A percentile compares a stretch with the other conserved stretches of the same genome.
Evolutionary conservation across 2,797 vertebrate genomes (phyloP).

Genomic region (Steatocranus sp.): DNA sequence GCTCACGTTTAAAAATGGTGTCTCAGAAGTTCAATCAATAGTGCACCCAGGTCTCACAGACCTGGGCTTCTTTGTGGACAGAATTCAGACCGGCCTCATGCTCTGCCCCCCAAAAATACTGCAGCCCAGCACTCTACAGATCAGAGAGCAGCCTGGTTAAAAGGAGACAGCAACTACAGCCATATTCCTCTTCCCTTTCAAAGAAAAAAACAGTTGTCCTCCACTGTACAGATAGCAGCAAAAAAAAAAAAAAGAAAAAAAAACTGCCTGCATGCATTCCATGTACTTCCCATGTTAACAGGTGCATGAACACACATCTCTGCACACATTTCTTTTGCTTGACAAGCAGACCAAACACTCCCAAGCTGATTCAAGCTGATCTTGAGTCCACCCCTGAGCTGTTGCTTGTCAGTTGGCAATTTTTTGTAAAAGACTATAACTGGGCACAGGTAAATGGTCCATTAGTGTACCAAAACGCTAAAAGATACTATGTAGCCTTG

Average conservation of each 20-base stretch:
- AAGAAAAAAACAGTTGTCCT: not conserved
- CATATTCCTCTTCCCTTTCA: not conserved
- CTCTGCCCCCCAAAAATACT: slow-evolving; percentile 42
- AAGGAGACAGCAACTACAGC: slow-evolving; percentile 3
- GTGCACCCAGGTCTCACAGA: slow-evolving; percentile 48
- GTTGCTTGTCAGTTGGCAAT: slow-evolving; percentile 4
- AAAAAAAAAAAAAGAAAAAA: not conserved
- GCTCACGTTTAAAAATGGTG: slow-evolving; percentile 51
- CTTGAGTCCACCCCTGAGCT: not conserved
- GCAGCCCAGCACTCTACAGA: slow-evolving; percentile 39
- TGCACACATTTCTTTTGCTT: not conserved
- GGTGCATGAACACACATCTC: not conserved
- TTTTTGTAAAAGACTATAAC: slow-evolving; percentile 16
- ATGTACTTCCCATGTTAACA: not conserved
- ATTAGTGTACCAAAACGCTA: slow-evolving; percentile 24
- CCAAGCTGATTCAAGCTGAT: not conserved
- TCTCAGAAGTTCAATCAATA: slow-evolving; percentile 64
- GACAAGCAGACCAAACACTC: not conserved
- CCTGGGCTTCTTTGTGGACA: slow-evolving; percentile 53
- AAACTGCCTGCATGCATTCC: not conserved
- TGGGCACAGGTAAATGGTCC: slow-evolving; percentile 30
- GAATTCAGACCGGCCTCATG: slow-evolving; percentile 44
- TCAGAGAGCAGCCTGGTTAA: slow-evolving; percentile 45
- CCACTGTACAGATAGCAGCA: not conserved
- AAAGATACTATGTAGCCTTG: slow-evolving; percentile 21